phyloP scores from a whole-genome alignment of 2,888 invertebrate genomes.

The Agrotis segetum region DNA sequence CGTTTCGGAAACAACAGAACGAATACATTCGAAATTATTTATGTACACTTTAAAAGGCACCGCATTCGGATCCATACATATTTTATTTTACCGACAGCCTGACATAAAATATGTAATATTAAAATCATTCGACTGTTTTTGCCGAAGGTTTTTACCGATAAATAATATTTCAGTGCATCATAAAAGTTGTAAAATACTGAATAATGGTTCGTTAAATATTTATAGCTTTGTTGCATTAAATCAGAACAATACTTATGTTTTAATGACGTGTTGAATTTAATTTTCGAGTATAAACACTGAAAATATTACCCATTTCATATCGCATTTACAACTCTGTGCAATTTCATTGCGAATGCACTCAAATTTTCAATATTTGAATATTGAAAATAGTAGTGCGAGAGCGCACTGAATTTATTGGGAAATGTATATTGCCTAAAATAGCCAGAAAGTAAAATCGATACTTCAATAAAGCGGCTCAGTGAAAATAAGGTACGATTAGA shows the following conservation, averaged over 20 bases:
- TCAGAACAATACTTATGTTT: constrained; percentile 19
- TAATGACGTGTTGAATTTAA: constrained; percentile 37
- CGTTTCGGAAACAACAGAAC: constrained; percentile 39
- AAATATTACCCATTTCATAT: not conserved
- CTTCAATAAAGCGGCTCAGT: not conserved
- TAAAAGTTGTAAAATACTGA: constrained; percentile 30
- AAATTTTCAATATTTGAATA: constrained; percentile 23
- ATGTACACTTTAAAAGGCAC: constrained; percentile 56
- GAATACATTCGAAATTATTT: constrained; percentile 52
- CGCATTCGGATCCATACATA: constrained; percentile 47
- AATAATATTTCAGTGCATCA: constrained; percentile 39
- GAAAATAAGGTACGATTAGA: not conserved
- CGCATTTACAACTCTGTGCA: not conserved
- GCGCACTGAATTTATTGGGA: not conserved
- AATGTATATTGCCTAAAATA: constrained; percentile 7
- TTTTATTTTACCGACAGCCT: constrained; percentile 47
- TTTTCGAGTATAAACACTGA: constrained; percentile 15
- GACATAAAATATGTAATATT: constrained; percentile 57
- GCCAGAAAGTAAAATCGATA: not conserved
- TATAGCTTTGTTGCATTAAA: constrained; percentile 12
- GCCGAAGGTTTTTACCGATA: constrained; percentile 28
- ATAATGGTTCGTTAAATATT: constrained; percentile 39
- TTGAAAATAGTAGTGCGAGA: constrained; percentile 21
- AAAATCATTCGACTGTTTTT: constrained; percentile 42
- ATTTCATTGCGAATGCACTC: not conserved